Base-by-base conservation (phyloP, 2,888 invertebrate genomes). In the Sinelater perroti region DNA sequence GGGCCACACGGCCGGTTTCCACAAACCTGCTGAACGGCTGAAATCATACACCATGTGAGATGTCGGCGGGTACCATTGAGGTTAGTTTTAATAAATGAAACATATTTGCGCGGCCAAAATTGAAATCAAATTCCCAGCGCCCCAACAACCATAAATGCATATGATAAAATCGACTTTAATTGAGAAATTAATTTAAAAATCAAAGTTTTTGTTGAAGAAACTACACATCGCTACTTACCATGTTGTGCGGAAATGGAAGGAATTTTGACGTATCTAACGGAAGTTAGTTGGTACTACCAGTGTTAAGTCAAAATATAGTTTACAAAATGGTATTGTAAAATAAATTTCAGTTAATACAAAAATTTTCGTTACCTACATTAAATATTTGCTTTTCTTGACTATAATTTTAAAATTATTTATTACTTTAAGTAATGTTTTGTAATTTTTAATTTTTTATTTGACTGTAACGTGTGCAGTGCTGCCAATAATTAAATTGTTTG, bases 1-100 rank as follows among this genome's bases (percentile, higher is more conserved):
- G 93, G 82, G 95, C 98, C 71, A 99, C 92, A 70, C 99, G 93
- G 81, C 99, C 99, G 66, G 97, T 90, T 81, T 99, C 93, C 67
- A 99, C 98, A 81, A 92, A 96, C 80, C 94, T 88, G 75, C 89
- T 84, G 84, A 94, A 95, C 75, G 93, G 90, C 95, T 90, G 73
- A 61, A 81, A 79, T 63, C n/a, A 33, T 16, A 14, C 8, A 16
- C 10, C 36, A 36, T 36, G 36, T 36, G 36, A n/a, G n/a, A n/a
- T n/a, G 17, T n/a, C 10, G 5, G 7, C 8, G 7, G 3, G 18
- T n/a, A 18, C 18, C n/a, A 18, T n/a, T 11, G 30, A 36, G 36
- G 36, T 36, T 36, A 36, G 36, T 8, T 18, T 36, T 36, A n/a
- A n/a, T n/a, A n/a, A n/a, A n/a, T n/a, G n/a, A n/a, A n/a, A n/a